Conservation (phyloP, 2,113 vertebrate genomes). For the Otolemur garnettii region DNA sequence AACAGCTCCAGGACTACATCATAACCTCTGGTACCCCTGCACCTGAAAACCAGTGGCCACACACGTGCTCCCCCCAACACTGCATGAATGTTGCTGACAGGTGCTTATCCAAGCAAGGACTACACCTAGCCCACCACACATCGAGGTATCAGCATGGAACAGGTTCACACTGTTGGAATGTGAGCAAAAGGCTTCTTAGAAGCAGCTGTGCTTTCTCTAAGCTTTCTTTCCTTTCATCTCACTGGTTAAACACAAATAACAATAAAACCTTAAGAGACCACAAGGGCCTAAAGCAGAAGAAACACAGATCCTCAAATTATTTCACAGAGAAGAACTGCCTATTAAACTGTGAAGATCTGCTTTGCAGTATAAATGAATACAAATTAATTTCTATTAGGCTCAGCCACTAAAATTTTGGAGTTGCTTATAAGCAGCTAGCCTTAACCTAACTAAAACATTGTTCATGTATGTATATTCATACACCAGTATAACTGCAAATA, state of each 20-base stretch:
- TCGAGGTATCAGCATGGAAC: not conserved
- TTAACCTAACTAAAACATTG: not conserved
- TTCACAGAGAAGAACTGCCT: not conserved
- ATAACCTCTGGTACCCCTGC: not conserved
- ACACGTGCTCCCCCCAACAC: not conserved
- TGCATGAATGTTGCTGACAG: not conserved
- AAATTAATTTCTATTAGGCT: slow-evolving; percentile 17
- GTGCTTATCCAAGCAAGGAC: not conserved
- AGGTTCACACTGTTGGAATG: not conserved
- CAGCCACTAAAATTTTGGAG: slow-evolving; percentile 4
- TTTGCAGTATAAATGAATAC: slow-evolving; percentile 37
- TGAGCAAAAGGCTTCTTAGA: not conserved
- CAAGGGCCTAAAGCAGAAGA: not conserved
- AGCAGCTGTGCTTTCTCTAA: not conserved
- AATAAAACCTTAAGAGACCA: not conserved
- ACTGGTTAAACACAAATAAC: not conserved
- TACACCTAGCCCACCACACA: not conserved
- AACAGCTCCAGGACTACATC: not conserved
- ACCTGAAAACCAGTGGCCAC: not conserved
- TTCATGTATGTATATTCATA: not conserved
- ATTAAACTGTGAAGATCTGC: not conserved
- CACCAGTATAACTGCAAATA: not conserved
- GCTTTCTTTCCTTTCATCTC: not conserved
- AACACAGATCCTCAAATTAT: not conserved
- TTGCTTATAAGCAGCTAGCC: not conserved